phyloP scores from a whole-genome alignment of 2,888 invertebrate species.

The Ichneumoninae sp. region DNA sequence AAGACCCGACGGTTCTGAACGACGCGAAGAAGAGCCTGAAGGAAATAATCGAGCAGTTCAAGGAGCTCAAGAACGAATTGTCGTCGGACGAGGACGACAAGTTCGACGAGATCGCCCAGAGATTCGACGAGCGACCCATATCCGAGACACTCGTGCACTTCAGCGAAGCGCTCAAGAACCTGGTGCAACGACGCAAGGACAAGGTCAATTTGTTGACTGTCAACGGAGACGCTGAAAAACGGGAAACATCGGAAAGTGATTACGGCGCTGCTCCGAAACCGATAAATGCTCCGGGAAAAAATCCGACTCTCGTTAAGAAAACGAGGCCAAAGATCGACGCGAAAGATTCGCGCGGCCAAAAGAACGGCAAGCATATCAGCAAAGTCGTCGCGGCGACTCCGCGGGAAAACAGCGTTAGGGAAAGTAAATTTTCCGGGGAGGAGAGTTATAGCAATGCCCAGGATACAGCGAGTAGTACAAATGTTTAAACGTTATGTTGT shows the following conservation, averaged over 20 bases:
- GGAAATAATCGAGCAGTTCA: conserved; percentile 81
- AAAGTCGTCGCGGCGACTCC: conserved; percentile 28
- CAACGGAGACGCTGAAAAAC: conserved; percentile 7
- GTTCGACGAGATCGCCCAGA: conserved; percentile 78
- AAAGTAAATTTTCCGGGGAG: conserved; percentile 57
- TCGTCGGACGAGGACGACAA: conserved; percentile 78
- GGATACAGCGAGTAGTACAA: conserved; percentile 58
- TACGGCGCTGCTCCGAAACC: conserved; percentile 44
- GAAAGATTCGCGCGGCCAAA: conserved; percentile 84
- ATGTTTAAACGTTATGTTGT: conserved; percentile 67
- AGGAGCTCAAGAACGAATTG: conserved; percentile 79
- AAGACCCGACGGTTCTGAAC: conserved; percentile 67
- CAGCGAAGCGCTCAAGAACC: conserved; percentile 79
- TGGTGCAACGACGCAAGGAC: conserved; percentile 77
- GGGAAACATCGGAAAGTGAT: conserved; percentile 57
- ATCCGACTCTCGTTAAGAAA: conserved; percentile 70
- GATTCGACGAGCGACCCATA: conserved; percentile 79
- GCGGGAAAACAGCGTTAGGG: conserved; percentile 35
- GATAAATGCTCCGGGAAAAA: conserved; percentile 29
- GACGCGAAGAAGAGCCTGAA: conserved; percentile 79
- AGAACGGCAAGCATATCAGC: conserved; percentile 34
- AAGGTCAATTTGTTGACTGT: conserved; percentile 30
- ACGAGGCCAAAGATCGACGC: conserved; percentile 68
- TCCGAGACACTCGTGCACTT: conserved; percentile 80
- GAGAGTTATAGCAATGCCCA: conserved; percentile 33